phyloP scores from a whole-genome alignment of 2,888 invertebrate species.

The Eupithecia exiguata region DNA sequence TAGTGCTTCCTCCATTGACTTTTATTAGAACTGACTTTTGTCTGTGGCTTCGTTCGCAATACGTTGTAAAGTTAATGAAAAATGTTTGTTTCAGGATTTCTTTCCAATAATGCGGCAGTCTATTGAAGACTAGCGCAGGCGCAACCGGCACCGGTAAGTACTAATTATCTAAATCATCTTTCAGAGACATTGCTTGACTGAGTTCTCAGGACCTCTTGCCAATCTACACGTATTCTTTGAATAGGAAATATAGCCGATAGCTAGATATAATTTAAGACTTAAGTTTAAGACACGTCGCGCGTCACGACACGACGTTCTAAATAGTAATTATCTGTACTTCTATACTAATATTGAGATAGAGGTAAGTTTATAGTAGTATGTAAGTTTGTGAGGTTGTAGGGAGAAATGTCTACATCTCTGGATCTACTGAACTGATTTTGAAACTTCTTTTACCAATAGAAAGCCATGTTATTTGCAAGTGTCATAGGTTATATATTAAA shows the following conservation, averaged over 20 bases:
- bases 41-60: not conserved
- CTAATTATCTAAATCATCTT: not conserved
- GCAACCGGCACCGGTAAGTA: constrained; percentile 75
- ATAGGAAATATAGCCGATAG: not conserved
- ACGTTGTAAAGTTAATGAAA: not conserved
- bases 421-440: too few species aligned
- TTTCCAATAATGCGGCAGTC: constrained; percentile 78
- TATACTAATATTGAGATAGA: too few species aligned
- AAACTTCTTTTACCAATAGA: too few species aligned
- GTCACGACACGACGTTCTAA: too few species aligned
- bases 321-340: too few species aligned
- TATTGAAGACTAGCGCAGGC: constrained; percentile 76
- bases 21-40: not conserved
- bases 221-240: not conserved
- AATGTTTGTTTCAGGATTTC: constrained; percentile 73
- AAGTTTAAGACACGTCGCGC: too few species aligned
- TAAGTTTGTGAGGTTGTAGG: too few species aligned
- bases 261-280: not conserved
- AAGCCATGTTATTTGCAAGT: too few species aligned
- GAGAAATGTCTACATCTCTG: too few species aligned
- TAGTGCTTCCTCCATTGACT: not conserved
- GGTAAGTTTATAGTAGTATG: too few species aligned
- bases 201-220: not conserved
- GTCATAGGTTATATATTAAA: too few species aligned
- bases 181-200: not conserved